Evolutionary conservation across 1,140 invertebrate species (phyloP).

Genomic region (Drosophila malerkotliana): DNA sequence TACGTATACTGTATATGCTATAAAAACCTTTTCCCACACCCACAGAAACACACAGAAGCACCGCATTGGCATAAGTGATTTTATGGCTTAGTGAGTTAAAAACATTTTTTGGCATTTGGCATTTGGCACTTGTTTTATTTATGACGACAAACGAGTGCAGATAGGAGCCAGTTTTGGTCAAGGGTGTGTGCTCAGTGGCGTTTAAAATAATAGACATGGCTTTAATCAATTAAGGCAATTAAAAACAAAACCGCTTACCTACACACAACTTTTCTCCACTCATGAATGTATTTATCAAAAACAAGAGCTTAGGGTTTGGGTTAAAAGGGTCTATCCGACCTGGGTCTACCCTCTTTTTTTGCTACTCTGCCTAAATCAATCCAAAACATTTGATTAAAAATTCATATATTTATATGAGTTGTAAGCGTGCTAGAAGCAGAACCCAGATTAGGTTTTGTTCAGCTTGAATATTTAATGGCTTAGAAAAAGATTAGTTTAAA

Average conservation of each 20-base stretch:
- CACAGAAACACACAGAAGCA: background rate
- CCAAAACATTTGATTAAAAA: background rate
- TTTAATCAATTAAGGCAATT: conserved; percentile 65
- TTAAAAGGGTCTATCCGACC: background rate
- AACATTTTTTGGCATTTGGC: conserved; percentile 46
- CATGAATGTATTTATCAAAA: conserved; percentile 24
- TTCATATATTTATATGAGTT: conserved; percentile 5
- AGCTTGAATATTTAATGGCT: conserved; percentile 24
- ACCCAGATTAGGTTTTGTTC: conserved; percentile 16
- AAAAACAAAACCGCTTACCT: conserved; percentile 33
- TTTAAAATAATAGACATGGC: conserved; percentile 50
- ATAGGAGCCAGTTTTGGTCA: background rate
- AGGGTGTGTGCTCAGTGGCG: background rate
- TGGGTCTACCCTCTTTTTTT: conserved; percentile 1
- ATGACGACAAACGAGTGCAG: conserved; percentile 23
- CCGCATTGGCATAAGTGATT: conserved; percentile 28
- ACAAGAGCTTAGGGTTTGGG: conserved; percentile 11
- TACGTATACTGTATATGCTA: background rate
- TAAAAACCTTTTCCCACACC: background rate
- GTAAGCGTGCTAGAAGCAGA: conserved; percentile 7
- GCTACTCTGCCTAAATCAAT: background rate
- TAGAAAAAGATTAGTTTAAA: conserved; percentile 11
- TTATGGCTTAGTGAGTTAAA: conserved; percentile 64
- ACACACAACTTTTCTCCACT: background rate
- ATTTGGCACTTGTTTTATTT: conserved; percentile 57